Base-by-base conservation (phyloP, 1,140 invertebrate genomes). In the Dysdera silvatica region DNA sequence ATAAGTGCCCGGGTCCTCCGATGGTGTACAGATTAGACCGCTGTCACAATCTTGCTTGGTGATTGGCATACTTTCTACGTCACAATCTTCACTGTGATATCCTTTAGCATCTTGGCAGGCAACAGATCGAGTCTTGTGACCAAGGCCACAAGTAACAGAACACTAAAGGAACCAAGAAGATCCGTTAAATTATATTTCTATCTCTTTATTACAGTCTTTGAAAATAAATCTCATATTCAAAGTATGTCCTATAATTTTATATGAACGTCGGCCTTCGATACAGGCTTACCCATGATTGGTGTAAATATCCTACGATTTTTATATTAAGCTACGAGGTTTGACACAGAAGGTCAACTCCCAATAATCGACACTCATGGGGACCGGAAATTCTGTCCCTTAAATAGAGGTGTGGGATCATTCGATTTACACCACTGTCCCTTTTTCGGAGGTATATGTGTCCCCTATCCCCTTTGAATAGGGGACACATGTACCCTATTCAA, bases 121-220 rank as follows among this genome's bases (percentile, higher is more conserved):
- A n/a, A 93, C 87, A 20, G 81, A 83, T 28, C 90, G 79, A 4
- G 85, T 86, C 76, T 89, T 87, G n/a, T 86, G 77, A 0, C 90
- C 89, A n/a, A 68, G 57, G 4, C 89, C 91, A 71, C 90, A 94
- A 2, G 84, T 85, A 8, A 85, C 85, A n/a, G 89, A 91, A 73
- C 90, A 94, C 89, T 92, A 74, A 20, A n/a, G n/a, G n/a, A n/a
- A n/a, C n/a, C n/a, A n/a, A n/a, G n/a, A 64, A 60, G 29, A 74
- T 56, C n/a, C 10, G 10, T 37, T 16, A 47, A 16, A 2, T 18
- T 8, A 49, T 16, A 10, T 18, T 10, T 33, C 24, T 47, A 47
- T 18, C 24, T 47, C 5, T 4, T 16, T 23, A 47, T 16, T 47
- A 47, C 4, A 23, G 20, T 20, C 31, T 14, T 52, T 32, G 18